A percentile compares a stretch with the other conserved stretches of the same genome.
phyloP scores from a whole-genome alignment of 2,797 vertebrate genomes.

The Eurystomus glaucurus region DNA sequence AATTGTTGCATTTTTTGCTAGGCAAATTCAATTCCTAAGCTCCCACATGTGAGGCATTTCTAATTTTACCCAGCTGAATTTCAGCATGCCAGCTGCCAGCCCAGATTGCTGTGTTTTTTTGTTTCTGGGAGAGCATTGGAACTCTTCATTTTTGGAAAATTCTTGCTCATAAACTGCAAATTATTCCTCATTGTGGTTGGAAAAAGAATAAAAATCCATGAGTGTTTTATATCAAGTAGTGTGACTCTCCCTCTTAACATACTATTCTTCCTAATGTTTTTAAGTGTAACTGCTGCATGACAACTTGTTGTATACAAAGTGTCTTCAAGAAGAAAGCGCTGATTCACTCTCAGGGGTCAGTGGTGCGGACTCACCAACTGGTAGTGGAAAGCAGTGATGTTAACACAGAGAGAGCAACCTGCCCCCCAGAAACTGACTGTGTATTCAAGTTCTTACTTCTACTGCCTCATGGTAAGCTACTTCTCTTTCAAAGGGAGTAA shows the following conservation, averaged over 20 bases:
- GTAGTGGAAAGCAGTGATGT: not conserved
- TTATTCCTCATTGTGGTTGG: not conserved
- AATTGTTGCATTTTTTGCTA: slow-evolving; percentile 15
- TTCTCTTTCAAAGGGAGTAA: not conserved
- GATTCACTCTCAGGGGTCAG: not conserved
- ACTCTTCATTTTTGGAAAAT: slow-evolving; percentile 26
- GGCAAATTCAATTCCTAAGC: slow-evolving; percentile 2
- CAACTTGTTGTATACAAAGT: not conserved
- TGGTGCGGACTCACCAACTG: not conserved
- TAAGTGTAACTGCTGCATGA: not conserved
- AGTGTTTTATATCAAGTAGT: not conserved
- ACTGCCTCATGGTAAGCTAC: not conserved
- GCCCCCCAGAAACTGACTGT: not conserved
- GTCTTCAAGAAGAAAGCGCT: not conserved
- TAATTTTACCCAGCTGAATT: slow-evolving; percentile 60
- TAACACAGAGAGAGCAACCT: not conserved
- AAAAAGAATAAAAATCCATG: not conserved
- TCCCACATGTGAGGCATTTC: slow-evolving; percentile 44
- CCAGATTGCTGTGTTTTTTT: not conserved
- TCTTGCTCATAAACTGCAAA: not conserved
- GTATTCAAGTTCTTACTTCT: not conserved
- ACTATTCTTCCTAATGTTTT: not conserved
- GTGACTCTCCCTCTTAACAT: not conserved
- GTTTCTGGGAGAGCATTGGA: not conserved
- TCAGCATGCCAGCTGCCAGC: not conserved